Conservation (phyloP, 1,140 invertebrate genomes). For the Lycorma delicatula region DNA sequence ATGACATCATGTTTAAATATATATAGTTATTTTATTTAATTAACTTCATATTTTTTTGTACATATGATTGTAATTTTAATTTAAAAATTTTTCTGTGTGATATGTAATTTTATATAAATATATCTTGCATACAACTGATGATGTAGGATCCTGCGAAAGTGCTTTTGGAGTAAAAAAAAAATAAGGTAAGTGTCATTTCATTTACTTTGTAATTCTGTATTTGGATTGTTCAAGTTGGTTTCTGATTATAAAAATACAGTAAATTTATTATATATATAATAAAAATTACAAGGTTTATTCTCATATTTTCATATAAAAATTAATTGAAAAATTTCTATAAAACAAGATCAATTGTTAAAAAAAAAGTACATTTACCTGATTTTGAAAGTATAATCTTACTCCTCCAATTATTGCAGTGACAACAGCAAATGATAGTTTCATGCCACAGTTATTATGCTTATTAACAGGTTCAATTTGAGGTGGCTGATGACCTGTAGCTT, state of each 20-base stretch:
- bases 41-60: no score
- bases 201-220: neutral
- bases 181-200: neutral
- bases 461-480: conserved; percentile 38
- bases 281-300: neutral
- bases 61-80: no score
- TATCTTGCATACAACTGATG: no score
- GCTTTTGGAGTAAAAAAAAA: no score
- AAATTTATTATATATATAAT: neutral
- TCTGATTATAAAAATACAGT: neutral
- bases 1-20: no score
- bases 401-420: conserved; percentile 53
- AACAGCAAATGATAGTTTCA: conserved; percentile 55
- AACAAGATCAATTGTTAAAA: neutral
- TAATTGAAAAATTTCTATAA: neutral
- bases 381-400: conserved; percentile 58
- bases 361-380: conserved; percentile 42
- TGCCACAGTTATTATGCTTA: conserved; percentile 45
- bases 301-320: neutral
- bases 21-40: no score
- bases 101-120: no score
- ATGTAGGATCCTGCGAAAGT: no score
- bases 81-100: no score
- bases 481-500: conserved; percentile 32
- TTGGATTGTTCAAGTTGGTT: neutral